phyloP scores from a whole-genome alignment of 2,888 invertebrate species.

The Diadromus collaris region DNA sequence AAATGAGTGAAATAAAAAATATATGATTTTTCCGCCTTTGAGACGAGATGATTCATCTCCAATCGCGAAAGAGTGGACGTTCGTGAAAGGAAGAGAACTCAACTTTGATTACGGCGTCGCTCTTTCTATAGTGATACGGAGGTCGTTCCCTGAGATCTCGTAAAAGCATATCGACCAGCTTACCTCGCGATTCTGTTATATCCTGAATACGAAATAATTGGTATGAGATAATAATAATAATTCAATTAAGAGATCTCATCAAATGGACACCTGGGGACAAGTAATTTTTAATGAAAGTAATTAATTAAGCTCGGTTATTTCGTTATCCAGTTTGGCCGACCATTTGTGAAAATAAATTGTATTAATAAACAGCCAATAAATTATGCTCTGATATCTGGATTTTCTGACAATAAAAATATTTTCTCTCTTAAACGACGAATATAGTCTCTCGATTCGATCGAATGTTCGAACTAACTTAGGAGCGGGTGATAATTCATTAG shows the following conservation, averaged over 20 bases:
- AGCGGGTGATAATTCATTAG: not conserved
- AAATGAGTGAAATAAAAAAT: no score
- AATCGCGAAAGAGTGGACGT: not conserved
- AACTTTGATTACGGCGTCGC: slow-evolving; percentile 10
- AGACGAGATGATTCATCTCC: not conserved
- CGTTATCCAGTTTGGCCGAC: not conserved
- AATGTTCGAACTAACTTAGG: not conserved
- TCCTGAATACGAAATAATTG: not conserved
- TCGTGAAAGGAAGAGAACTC: not conserved
- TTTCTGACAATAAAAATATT: not conserved
- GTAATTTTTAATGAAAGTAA: not conserved
- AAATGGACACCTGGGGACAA: not conserved
- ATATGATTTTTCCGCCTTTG: not conserved
- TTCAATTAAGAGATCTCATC: no score
- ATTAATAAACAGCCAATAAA: not conserved
- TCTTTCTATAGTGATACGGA: not conserved
- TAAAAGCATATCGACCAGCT: not conserved
- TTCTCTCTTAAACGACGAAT: not conserved
- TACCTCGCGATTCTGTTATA: not conserved
- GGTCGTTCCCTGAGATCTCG: not conserved
- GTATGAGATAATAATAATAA: not conserved
- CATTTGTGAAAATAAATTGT: not conserved
- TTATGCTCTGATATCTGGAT: not conserved
- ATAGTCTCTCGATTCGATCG: not conserved
- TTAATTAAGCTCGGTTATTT: not conserved